Conservation (phyloP, 2,797 vertebrate genomes). For the Distichodus sexfasciatus region DNA sequence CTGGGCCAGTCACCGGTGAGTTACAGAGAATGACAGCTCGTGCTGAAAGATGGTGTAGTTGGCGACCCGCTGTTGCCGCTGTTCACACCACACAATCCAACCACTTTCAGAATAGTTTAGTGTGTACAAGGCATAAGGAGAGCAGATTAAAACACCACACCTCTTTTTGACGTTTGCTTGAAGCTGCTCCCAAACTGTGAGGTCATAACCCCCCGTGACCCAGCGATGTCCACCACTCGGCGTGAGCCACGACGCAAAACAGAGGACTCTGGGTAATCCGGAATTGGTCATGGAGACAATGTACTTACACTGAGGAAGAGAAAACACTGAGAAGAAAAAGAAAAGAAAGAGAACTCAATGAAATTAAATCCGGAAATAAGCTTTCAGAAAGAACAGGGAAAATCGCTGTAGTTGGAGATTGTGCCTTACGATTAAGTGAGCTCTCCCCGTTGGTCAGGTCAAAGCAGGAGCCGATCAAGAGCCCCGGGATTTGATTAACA, state of each 20-base stretch:
- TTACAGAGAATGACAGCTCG: too few species aligned
- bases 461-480: slow-evolving; percentile 78
- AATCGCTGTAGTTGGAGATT: not conserved
- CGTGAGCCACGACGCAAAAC: slow-evolving; percentile 74
- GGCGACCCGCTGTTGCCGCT: too few species aligned
- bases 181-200: slow-evolving; percentile 79
- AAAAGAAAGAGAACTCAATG: not conserved
- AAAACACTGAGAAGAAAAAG: slow-evolving; percentile 66
- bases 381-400: not conserved
- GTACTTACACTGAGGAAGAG: slow-evolving; percentile 72
- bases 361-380: not conserved
- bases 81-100: too few species aligned
- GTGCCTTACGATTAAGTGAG: slow-evolving; percentile 73
- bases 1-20: too few species aligned
- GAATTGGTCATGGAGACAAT: slow-evolving; percentile 72
- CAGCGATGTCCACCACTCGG: slow-evolving; percentile 78
- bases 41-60: too few species aligned
- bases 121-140: too few species aligned
- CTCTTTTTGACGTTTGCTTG: slow-evolving; percentile 69
- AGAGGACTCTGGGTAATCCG: slow-evolving; percentile 71
- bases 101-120: too few species aligned
- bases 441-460: slow-evolving; percentile 78
- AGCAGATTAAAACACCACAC: slow-evolving; percentile 49
- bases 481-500: slow-evolving; percentile 73
- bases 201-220: slow-evolving; percentile 74